Evolutionary conservation across 1,140 invertebrate species (phyloP), one percentile per base, ranked within the genome.

Genomic region (Drosophila pruinosa): DNA sequence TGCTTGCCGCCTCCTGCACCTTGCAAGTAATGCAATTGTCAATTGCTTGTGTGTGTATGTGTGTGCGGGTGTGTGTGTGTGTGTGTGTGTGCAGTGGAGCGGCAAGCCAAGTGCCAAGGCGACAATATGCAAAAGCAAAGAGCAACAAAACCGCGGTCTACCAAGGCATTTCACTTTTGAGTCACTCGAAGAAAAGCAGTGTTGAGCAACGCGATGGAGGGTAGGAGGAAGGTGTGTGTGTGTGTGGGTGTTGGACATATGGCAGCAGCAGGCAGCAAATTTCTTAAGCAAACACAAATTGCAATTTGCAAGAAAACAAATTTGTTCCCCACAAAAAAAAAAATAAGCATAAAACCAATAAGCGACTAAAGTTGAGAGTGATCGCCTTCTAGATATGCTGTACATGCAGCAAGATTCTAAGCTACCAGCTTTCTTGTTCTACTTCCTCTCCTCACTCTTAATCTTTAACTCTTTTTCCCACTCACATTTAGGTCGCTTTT

Each of bases 211-310:
- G 19, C n/a, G 36, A 4, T 7, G 1, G 3, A 10, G n/a, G 5
- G 2, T 4, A 8, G 24, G 24, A 7, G 24, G 5, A 12, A 14
- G 57, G n/a, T n/a, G n/a, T n/a, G n/a, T n/a, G n/a, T n/a, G n/a
- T n/a, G n/a, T n/a, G n/a, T n/a, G n/a, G n/a, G n/a, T 21, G 38
- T 47, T 34, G 61, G 59, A 73, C 78, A 81, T 81, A 80, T 81
- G 78, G 74, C 74, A 59, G 43, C 79, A 78, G 53, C 75, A 75
- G 78, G 69, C 78, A 48, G 59, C 79, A 61, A 68, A 75, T 74
- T 75, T 71, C 61, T 75, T 72, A 57, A 52, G 48, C 70, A 78
- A 82, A 75, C 72, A 68, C 52, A 79, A 79, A 73, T 47, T 83
- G 75, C 65, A 75, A 83, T 83, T 83, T 78, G 79, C 61, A 69